Evolutionary conservation across 2,888 invertebrate genomes (phyloP).

Genomic region (Euphydryas editha): DNA sequence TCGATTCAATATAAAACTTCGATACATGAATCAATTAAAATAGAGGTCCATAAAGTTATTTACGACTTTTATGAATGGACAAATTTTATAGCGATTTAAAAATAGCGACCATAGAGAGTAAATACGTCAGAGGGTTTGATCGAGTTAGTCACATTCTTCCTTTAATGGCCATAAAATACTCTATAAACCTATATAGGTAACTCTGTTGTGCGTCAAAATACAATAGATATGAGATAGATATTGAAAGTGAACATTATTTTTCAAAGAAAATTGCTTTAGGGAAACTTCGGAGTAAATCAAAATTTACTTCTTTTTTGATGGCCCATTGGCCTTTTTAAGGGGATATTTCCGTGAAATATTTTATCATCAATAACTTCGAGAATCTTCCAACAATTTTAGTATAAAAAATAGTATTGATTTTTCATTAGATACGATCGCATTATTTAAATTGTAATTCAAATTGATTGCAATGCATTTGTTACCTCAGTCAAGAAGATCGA

Average conservation of each 20-base stretch:
- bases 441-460: too few relatives aligned
- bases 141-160: not conserved
- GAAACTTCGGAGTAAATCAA: not conserved
- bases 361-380: not conserved
- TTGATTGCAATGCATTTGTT: too few relatives aligned
- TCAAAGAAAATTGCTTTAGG: not conserved
- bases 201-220: not conserved
- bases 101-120: not conserved
- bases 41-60: too few relatives aligned
- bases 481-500: too few relatives aligned
- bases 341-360: not conserved
- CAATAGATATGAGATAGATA: not conserved
- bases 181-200: not conserved
- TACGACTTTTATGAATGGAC: not conserved
- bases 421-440: too few relatives aligned
- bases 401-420: too few relatives aligned
- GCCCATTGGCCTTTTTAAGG: not conserved
- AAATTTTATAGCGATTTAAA: conserved; percentile 7
- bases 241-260: not conserved
- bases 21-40: not conserved
- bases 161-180: conserved; percentile 1
- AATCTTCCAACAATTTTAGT: not conserved
- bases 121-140: not conserved
- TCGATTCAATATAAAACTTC: not conserved
- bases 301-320: not conserved